A percentile compares a stretch with the other conserved stretches of the same genome.
Evolutionary conservation across 2,113 vertebrate genomes (phyloP).

Genomic region (Cichladusa arquata): DNA sequence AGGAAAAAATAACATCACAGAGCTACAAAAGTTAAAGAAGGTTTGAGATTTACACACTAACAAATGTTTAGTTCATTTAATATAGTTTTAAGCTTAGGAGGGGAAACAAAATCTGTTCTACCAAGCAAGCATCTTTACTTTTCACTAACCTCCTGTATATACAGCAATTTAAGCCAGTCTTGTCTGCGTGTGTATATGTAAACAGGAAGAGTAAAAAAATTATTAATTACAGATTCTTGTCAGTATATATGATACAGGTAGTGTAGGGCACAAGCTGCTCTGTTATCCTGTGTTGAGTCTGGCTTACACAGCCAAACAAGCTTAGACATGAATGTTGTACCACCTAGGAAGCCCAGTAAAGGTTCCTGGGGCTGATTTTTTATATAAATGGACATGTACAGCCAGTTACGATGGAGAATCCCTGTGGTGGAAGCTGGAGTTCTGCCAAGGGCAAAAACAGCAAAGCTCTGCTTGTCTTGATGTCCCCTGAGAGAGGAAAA

Average conservation of each 20-base stretch:
- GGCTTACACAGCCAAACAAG: not conserved
- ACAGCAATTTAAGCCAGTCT: not conserved
- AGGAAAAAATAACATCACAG: not conserved
- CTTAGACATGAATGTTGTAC: fast-evolving
- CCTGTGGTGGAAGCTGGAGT: not conserved
- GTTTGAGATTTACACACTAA: not conserved
- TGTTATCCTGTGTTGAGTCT: not conserved
- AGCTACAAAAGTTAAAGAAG: not conserved
- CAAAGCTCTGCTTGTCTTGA: not conserved
- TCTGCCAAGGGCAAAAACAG: not conserved
- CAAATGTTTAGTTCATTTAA: not conserved
- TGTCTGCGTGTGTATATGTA: not conserved
- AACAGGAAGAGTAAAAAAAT: not conserved
- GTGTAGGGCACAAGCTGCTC: not conserved
- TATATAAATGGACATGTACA: not conserved
- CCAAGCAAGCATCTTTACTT: not conserved
- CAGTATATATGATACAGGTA: not conserved
- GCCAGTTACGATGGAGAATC: not conserved
- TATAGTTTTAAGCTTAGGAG: not conserved
- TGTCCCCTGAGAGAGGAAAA: not conserved
- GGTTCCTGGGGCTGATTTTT: not conserved
- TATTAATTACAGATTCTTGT: not conserved
- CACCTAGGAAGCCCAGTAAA: not conserved
- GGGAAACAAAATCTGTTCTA: not conserved
- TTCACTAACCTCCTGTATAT: not conserved